Evolutionary conservation across 2,113 vertebrate species (phyloP), one percentile per base, ranked within the genome.

Genomic region (Theristicus caerulescens): DNA sequence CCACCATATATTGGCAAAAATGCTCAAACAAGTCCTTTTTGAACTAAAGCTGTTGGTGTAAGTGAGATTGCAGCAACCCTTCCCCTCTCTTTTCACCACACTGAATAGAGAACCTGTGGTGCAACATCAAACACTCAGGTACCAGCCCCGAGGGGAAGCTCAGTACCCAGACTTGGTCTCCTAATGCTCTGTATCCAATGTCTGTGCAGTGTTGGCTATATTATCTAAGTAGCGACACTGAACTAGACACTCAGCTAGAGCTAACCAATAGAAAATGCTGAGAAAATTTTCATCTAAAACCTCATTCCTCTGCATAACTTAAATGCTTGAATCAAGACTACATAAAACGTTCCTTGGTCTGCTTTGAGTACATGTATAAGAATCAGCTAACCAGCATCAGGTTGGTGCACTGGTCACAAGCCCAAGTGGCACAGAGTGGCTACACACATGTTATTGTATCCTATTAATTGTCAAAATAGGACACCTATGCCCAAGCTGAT

Each of bases 401-500:
- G 34, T 11, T 0, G 0, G 62, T 52, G 38, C 7, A 7, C n/a
- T 27, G 44, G 29, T 36, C 38, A 18, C 14, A 13, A 67, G 40
- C 38, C 70, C 42, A 47, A 52, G 51, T 10, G 16, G 6, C 18
- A 22, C 46, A 11, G 22, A 12, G 25, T 69, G 49, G 15, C 27
- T 34, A 38, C 24, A 34, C 8, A 15, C 11, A 3, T 20, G 7
- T 3, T 51, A 6, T 8, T 47, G 8, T 38, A 62, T 4, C 36
- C 29, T 80, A 17, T 40, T 52, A 42, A 19, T 22, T 14, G 36
- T 46, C 44, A 6, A 31, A 74, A 42, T 19, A 31, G 46, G 51
- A 61, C 4, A 6, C 11, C 22, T 65, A 27, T 36, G 69, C 18
- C 11, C 34, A 65, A 71, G 20, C 15, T 61, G 62, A n/a, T 61